These are phyloP conservation scores for Lacerta viridis DNA, from an alignment of 2,797 vertebrate species.

Conservation along the genomic window DNA sequence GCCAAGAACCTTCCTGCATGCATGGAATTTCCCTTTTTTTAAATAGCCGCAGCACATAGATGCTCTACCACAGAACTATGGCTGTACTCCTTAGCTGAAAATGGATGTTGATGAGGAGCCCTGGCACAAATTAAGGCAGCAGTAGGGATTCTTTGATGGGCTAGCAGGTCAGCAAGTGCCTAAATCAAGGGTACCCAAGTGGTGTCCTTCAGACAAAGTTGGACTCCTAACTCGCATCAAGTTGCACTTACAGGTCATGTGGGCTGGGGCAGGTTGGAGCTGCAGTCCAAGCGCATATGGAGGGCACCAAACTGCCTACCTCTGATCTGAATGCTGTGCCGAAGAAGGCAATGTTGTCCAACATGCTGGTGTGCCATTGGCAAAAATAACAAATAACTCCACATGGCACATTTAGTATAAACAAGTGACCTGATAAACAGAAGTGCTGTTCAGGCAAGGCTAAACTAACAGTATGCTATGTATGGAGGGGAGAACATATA, in stretches of 20 bases:
- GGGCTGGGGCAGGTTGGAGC: too few species aligned
- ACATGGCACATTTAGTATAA: neutral
- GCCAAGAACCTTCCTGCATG: neutral
- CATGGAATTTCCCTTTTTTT: too few species aligned
- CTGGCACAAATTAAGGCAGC: too few species aligned
- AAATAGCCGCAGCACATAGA: neutral
- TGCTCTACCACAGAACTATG: neutral
- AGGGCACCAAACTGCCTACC: too few species aligned
- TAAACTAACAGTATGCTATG: neutral
- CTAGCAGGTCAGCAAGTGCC: neutral
- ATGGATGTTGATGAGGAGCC: too few species aligned
- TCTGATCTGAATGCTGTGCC: neutral
- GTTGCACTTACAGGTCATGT: too few species aligned
- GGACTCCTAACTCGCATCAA: too few species aligned
- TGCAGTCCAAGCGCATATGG: too few species aligned
- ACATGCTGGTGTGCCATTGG: neutral
- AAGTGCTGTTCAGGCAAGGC: neutral
- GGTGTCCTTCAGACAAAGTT: too few species aligned
- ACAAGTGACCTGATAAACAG: neutral
- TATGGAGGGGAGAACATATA: neutral
- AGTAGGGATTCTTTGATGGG: neutral
- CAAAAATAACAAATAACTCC: neutral
- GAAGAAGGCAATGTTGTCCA: neutral
- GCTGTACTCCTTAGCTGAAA: too few species aligned
- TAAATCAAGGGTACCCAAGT: too few species aligned